These are phyloP conservation scores for Morus bassanus DNA, from an alignment of 2,797 vertebrate species.

Conservation along the genomic window DNA sequence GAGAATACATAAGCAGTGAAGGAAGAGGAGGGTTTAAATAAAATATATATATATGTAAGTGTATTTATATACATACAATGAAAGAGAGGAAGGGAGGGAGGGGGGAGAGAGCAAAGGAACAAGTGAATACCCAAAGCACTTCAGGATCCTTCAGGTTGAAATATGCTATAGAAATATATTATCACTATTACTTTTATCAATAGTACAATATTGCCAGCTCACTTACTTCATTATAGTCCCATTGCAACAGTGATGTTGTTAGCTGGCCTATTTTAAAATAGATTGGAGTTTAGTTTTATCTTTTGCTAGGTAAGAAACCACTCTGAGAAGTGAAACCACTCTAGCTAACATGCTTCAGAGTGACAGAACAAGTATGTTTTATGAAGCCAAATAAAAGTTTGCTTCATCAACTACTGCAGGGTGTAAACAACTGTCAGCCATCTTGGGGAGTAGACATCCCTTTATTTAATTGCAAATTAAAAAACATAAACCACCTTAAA, in stretches of 20 bases:
- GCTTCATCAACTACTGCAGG: conserved; percentile 42
- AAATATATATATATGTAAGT: background rate
- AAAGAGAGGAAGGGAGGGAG: background rate
- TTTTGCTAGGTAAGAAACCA: conserved; percentile 13
- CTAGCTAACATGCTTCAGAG: conserved; percentile 22
- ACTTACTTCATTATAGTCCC: conserved; percentile 41
- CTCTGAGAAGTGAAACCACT: background rate
- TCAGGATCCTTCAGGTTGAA: conserved; percentile 23
- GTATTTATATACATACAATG: background rate
- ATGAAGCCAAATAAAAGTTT: conserved; percentile 68
- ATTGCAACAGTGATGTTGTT: conserved; percentile 26
- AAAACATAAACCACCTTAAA: conserved; percentile 74
- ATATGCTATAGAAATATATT: conserved; percentile 38
- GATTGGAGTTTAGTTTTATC: conserved; percentile 49
- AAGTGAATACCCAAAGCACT: background rate
- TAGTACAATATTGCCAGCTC: conserved; percentile 29
- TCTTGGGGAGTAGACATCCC: conserved; percentile 55
- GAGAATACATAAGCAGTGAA: background rate
- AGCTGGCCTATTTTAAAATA: conserved; percentile 34
- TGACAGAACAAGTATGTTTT: conserved; percentile 53
- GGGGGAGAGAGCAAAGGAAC: background rate
- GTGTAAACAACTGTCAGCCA: conserved; percentile 68
- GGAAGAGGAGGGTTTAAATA: background rate
- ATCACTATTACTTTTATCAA: conserved; percentile 30
- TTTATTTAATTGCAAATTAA: conserved; percentile 80